Base-by-base conservation (phyloP, 2,888 invertebrate species). In the Gymnoscelis rufifasciata region DNA sequence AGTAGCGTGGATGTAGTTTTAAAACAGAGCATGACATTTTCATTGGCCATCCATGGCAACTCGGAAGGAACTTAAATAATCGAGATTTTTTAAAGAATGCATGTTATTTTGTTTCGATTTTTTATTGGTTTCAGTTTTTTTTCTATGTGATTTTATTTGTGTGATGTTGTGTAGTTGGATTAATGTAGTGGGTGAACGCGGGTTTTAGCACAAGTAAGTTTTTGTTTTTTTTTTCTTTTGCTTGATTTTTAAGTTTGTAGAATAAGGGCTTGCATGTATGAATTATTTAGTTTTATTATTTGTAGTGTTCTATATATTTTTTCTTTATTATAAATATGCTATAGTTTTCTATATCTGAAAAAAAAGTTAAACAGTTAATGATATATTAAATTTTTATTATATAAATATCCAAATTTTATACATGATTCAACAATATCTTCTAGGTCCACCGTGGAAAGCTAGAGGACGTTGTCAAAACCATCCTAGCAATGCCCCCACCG, bases 391-490 rank as follows among this genome's bases (percentile, higher is more conserved):
- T n/a, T n/a, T n/a, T n/a, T n/a, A n/a, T n/a, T n/a, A n/a, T n/a
- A n/a, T n/a, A n/a, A n/a, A n/a, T n/a, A n/a, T n/a, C n/a, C n/a
- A n/a, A n/a, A n/a, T n/a, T n/a, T n/a, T n/a, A n/a, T n/a, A n/a
- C n/a, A n/a, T n/a, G n/a, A n/a, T n/a, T n/a, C n/a, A n/a, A n/a
- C n/a, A n/a, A n/a, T n/a, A n/a, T n/a, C n/a, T 76, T 74, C 43
- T 72, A 92, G 92, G 82, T 91, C 14, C 91, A 92, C 55, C 88
- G 91, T 42, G 91, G 91, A 1, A 80, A 88, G 48, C 67, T 91
- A 38, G 81, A 87, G 57, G 86, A 90, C 43, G 78, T 81, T 51
- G 79, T 81, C 27, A 90, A 79, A 62, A 74, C 72, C 30, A 83
- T 83, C 50, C 69, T 83, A n/a, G 68, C 82, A 0, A 86, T 88